Base-by-base conservation (phyloP, 1,140 invertebrate genomes). In the Philopotamus ludificatus region DNA sequence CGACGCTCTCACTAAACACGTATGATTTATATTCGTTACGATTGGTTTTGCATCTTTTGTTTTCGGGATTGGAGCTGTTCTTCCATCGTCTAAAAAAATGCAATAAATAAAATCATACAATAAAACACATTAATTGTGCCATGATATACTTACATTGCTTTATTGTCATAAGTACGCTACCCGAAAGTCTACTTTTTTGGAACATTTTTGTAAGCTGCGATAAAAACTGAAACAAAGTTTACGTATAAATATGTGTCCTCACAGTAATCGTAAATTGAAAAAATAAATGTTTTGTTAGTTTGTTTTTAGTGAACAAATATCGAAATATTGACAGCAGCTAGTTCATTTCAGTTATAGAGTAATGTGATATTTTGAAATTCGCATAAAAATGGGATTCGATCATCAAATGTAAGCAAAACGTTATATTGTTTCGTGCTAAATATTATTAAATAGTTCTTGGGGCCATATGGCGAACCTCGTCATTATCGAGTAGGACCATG, bases 1-100 rank as follows among this genome's bases (percentile, higher is more conserved):
- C n/a, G 82, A 79, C 10, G 88, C 89, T 77, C 88, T 74, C 9
- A 91, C 76, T 71, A 91, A 75, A 79, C 89, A 91, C 71, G 45
- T 49, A 86, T 82, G 75, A 60, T 47, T 47, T 16, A 47, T 26
- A 85, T 86, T 75, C 89, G 87, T 45, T 76, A 73, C 28, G 81
- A 82, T 71, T 82, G 82, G 64, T 83, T 82, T 28, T 71, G 80
- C 82, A 76, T 75, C 82, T 4, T 79, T 80, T 73, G 81, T 73
- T 69, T 81, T 79, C 47, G 86, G 88, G 62, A 77, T 78, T 18
- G 88, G 87, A 75, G 85, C 87, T 59, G 83, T 85, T 57, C 81
- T 74, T 53, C 89, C 89, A 84, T 91, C 86, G 81, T 87, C 88
- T 90, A 8, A 22, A 20, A 45, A 39, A 63, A 54, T 55, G 66